Base-by-base conservation (phyloP, 1,140 invertebrate genomes). In the Hylaeus volcanicus region DNA sequence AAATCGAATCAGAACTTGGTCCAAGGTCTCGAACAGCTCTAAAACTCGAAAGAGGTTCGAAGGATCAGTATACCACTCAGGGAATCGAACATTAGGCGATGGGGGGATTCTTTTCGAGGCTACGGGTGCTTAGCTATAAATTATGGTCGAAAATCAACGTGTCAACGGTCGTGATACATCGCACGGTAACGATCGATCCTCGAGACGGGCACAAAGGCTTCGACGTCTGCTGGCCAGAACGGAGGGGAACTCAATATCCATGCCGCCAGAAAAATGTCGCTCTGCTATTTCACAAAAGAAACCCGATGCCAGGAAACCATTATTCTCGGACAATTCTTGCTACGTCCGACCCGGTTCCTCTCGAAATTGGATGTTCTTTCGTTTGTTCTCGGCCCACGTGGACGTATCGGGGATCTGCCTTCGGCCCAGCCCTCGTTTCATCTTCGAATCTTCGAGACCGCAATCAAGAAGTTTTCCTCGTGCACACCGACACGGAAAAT, bases 221-320 rank as follows among this genome's bases (percentile, higher is more conserved):
- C 12, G 53, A 74, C 66, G 61, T 71, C 41, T 55, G 45, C 45
- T 8, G 45, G 45, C 45, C 45, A 48, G 8, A 8, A 8, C 45
- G 48, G 26, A 12, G 61, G 63, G 68, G 41, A 79, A 68, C 58
- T 61, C 55, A 75, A 83, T 81, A 77, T 73, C 85, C 70, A 78
- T 71, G 81, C 56, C 66, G 68, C 69, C 64, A 72, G 85, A 68
- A 86, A 86, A 81, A 86, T 86, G 81, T 86, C 84, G 77, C 75
- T 83, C 61, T 64, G 74, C 63, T 64, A 79, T 83, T 86, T 86
- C 77, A 79, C 69, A 74, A 81, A 83, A 83, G 77, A 82, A 83
- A 86, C 80, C 69, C 55, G 85, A 76, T 68, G 75, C 55, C 63
- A 75, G 81, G 81, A 73, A 82, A 79, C 76, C 58, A 77, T 79